Base-by-base conservation (phyloP, 2,888 invertebrate genomes). In the Lissonota sp. region DNA sequence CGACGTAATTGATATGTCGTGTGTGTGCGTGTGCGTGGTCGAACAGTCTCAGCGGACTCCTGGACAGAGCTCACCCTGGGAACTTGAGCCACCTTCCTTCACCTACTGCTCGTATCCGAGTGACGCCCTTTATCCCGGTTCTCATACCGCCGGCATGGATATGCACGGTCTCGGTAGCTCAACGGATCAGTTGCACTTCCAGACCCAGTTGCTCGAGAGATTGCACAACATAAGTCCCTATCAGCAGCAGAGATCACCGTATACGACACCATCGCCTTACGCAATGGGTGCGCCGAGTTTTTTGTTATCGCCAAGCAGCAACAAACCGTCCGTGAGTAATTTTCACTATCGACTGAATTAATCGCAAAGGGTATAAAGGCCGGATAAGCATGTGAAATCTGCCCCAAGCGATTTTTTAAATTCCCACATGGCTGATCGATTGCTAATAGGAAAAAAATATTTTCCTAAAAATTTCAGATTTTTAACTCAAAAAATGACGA, bases 201-300 rank as follows among this genome's bases (percentile, higher is more conserved):
- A 94, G 86, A 89, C 93, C 6, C 94, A 94, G 84, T 90, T 94
- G 7, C 86, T 94, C 58, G 94, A 94, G 85, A 91, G 94, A 80
- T 87, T 94, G 71, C 94, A 94, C 88, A 92, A 93, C 69, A 89
- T 94, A 55, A 93, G 93, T 80, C 93, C 93, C 0, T 94, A 93
- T 85, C 90, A 90, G 75, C 84, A 87, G 0, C 91, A 91, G 74
- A 86, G 91, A 79, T 90, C 91, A 44, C 90, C 91, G 4, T 91
- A 90, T 66, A 86, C 88, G 0, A 90, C 91, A 10, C 90, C 91
- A 0, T 89, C 91, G 40, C 89, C 91, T 6, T 92, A 91, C 57
- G 83, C 90, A 12, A 89, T 91, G 83, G 87, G 86, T 58, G 82
- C 88, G 5, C 88, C 91, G 4, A 92, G 90, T 83, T 84, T 91